Evolutionary conservation across 2,797 vertebrate genomes (phyloP).

Genomic region (Onychomys torridus): DNA sequence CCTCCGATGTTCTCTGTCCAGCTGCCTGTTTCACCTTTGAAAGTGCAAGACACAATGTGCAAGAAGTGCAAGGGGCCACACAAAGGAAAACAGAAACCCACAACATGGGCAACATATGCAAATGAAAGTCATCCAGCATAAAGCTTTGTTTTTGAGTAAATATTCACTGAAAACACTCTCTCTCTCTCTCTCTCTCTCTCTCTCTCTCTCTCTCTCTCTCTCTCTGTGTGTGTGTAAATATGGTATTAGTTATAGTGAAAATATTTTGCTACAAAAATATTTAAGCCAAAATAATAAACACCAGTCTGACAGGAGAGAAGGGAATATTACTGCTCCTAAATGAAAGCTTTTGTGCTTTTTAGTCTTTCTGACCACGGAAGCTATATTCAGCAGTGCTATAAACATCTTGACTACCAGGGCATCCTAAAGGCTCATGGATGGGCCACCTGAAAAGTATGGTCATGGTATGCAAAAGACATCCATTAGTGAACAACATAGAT

Average conservation of each 20-base stretch:
- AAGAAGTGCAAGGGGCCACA: neutral
- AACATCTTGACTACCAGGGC: neutral
- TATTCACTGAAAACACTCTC: conserved; percentile 44
- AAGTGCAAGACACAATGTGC: neutral
- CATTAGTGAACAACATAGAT: neutral
- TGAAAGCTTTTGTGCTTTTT: neutral
- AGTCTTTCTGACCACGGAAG: neutral
- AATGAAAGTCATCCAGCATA: neutral
- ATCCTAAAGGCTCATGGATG: neutral
- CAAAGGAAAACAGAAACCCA: neutral
- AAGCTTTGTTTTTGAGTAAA: neutral
- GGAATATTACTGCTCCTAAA: neutral
- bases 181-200: too few relatives aligned
- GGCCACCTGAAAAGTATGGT: neutral
- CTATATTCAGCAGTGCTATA: neutral
- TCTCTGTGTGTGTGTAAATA: neutral
- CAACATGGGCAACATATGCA: neutral
- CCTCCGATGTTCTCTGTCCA: neutral
- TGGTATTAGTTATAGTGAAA: neutral
- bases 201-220: too few relatives aligned
- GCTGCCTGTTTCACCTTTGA: neutral
- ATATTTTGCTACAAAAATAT: conserved; percentile 39
- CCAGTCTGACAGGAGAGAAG: neutral
- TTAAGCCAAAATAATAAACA: conserved; percentile 42
- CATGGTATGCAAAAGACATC: neutral